Evolutionary conservation across 2,797 vertebrate species (phyloP).

Genomic region (Staurois parvus): DNA sequence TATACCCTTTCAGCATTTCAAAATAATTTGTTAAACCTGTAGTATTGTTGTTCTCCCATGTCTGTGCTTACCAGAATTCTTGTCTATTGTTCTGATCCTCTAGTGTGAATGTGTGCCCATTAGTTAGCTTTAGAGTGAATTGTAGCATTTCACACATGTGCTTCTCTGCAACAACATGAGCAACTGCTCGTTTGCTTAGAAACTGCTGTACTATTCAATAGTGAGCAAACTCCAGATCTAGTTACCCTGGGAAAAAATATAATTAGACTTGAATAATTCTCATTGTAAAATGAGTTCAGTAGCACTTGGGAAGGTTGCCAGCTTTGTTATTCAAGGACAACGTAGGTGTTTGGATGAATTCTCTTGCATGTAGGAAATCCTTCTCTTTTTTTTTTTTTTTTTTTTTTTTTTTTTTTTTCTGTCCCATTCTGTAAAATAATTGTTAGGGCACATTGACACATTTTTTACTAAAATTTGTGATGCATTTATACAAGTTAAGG

Average conservation of each 20-base stretch:
- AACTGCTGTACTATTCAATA: background rate
- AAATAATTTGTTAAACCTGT: too few species aligned
- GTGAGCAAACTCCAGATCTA: slow-evolving; percentile 33
- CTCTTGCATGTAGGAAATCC: background rate
- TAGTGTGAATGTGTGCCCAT: too few species aligned
- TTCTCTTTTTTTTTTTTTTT: too few species aligned
- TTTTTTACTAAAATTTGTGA: background rate
- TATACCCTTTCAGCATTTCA: too few species aligned
- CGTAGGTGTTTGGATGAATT: slow-evolving; percentile 10
- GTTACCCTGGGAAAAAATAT: slow-evolving; percentile 45
- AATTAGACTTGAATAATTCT: slow-evolving; percentile 47
- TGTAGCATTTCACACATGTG: background rate
- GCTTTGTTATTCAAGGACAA: slow-evolving; percentile 47
- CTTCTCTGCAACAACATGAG: too few species aligned
- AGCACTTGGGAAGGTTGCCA: slow-evolving; percentile 45
- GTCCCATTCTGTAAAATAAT: background rate
- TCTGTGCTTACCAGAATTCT: too few species aligned
- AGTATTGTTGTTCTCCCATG: too few species aligned
- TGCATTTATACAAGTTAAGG: too few species aligned
- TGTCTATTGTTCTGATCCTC: background rate
- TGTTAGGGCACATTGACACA: background rate
- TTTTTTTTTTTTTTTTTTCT: too few species aligned
- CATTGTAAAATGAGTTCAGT: slow-evolving; percentile 25
- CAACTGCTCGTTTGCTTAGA: background rate
- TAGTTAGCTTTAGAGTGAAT: background rate